A percentile compares a stretch with the other conserved stretches of the same genome.
Conservation (phyloP, 2,888 invertebrate species). For the Lomographa bimaculata region DNA sequence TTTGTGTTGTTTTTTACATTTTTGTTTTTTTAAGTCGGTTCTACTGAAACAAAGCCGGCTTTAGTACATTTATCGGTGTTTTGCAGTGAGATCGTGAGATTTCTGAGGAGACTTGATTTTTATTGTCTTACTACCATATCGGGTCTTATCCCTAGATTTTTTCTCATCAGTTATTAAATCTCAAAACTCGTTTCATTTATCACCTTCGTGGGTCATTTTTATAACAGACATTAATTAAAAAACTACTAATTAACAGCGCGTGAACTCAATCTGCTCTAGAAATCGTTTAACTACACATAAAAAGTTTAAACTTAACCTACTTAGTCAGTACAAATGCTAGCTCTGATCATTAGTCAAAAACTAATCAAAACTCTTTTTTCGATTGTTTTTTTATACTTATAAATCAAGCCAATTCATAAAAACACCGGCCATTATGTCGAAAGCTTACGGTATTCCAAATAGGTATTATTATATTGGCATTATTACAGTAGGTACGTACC, state of each 20-base stretch:
- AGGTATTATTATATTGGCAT: conserved; percentile 14
- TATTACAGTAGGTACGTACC: conserved; percentile 11
- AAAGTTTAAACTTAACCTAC: conserved; percentile 3
- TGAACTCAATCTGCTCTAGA: neutral
- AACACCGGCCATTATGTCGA: conserved; percentile 16
- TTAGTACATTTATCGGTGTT: conserved; percentile 4
- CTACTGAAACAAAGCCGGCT: conserved; percentile 15
- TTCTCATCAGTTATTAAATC: too few relatives aligned
- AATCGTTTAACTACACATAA: neutral
- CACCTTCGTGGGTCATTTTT: too few relatives aligned
- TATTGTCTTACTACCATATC: too few relatives aligned
- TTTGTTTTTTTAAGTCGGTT: too few relatives aligned
- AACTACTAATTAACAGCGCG: too few relatives aligned
- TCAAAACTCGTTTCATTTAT: too few relatives aligned
- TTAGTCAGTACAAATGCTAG: conserved; percentile 1
- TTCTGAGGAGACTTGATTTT: neutral
- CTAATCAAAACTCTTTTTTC: conserved; percentile 15
- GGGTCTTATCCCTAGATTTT: too few relatives aligned
- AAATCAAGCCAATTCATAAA: conserved; percentile 14
- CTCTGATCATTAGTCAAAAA: conserved; percentile 4
- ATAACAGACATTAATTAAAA: too few relatives aligned
- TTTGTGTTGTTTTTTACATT: conserved; percentile 38
- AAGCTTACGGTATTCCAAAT: conserved; percentile 12
- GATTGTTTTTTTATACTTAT: conserved; percentile 19
- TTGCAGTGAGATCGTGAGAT: conserved; percentile 5